Evolutionary conservation across 2,888 invertebrate species (phyloP).

Genomic region (Nymphalis urticae): DNA sequence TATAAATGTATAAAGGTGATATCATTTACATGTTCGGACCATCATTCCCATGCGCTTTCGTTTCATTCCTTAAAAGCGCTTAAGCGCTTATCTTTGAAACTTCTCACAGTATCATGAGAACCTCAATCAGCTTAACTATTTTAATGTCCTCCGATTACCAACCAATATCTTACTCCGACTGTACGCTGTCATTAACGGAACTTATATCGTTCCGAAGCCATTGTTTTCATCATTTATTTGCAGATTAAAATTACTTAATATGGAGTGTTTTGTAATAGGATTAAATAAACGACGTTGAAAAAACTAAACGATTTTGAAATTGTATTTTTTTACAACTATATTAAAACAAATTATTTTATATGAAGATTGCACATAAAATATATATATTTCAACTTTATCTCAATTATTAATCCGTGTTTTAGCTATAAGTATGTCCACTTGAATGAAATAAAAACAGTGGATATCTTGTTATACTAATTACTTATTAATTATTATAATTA

Average conservation of each 20-base stretch:
- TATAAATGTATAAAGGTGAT: slow-evolving; percentile 15
- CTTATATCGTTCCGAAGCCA: slow-evolving; percentile 39
- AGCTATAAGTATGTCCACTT: no score
- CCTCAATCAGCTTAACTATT: slow-evolving; percentile 68
- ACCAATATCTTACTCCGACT: slow-evolving; percentile 56
- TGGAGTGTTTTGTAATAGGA: neutral
- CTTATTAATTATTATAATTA: no score
- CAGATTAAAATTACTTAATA: slow-evolving; percentile 13
- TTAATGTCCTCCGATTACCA: slow-evolving; percentile 64
- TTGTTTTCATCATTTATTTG: slow-evolving; percentile 36
- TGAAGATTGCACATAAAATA: no score
- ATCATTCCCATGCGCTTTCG: slow-evolving; percentile 26
- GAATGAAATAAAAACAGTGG: no score
- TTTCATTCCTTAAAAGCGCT: slow-evolving; percentile 6
- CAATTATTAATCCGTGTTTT: no score
- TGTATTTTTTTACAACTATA: no score
- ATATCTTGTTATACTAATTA: no score
- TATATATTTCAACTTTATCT: no score
- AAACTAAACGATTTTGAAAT: no score
- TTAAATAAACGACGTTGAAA: no score
- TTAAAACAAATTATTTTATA: no score
- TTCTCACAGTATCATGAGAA: slow-evolving; percentile 58
- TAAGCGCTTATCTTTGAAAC: slow-evolving; percentile 20
- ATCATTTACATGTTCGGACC: slow-evolving; percentile 26
- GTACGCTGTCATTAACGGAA: slow-evolving; percentile 50